Evolutionary conservation across 2,113 vertebrate genomes (phyloP).

Genomic region (Naja naja): DNA sequence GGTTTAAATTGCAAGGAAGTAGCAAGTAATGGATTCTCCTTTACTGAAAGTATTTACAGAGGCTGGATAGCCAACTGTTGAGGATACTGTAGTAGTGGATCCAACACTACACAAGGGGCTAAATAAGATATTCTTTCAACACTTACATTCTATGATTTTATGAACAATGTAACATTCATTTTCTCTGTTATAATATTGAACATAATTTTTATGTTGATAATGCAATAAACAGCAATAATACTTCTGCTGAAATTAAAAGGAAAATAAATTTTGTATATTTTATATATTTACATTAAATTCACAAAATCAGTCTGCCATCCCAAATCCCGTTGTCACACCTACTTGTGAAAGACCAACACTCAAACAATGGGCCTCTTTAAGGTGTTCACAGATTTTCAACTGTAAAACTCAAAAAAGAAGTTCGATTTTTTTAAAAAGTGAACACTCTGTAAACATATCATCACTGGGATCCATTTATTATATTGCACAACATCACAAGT

Average conservation of each 20-base stretch:
- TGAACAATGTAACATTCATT: neutral
- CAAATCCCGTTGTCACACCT: neutral
- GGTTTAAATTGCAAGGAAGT: neutral
- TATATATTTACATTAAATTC: too few species aligned
- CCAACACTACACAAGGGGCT: neutral
- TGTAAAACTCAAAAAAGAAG: neutral
- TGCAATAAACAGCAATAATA: neutral
- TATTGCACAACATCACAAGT: neutral
- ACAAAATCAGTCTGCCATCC: neutral
- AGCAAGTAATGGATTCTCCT: neutral
- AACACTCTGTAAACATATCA: neutral
- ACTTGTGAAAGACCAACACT: neutral
- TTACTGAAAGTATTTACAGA: neutral
- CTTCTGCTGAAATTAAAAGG: neutral
- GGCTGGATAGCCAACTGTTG: neutral
- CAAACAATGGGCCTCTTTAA: neutral
- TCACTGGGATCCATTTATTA: neutral
- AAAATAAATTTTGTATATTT: neutral
- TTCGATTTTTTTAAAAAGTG: neutral
- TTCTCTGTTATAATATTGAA: neutral
- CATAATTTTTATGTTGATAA: neutral
- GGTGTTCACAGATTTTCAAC: neutral
- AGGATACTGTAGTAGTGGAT: neutral
- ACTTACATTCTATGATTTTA: neutral
- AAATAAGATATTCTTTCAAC: neutral